These are phyloP conservation scores for Stylophora pistillata DNA, from an alignment of 64 coral and sea anemone genomes.

Conservation along the genomic window DNA sequence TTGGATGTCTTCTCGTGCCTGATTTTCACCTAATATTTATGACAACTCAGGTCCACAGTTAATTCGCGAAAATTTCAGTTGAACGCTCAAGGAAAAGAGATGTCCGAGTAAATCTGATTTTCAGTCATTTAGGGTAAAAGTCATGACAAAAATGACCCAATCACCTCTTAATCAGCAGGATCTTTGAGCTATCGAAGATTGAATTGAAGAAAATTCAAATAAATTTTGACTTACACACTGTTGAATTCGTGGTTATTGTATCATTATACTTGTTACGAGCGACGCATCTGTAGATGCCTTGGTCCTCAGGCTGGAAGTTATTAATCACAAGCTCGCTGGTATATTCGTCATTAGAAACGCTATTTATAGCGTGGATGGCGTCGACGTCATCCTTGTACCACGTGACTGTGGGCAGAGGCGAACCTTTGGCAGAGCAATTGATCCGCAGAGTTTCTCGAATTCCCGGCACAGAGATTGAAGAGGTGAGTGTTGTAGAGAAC, in stretches of 20 bases:
- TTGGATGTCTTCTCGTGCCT: too few species aligned
- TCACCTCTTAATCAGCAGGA: too few species aligned
- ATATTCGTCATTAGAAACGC: background rate
- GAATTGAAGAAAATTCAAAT: background rate
- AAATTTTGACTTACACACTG: background rate
- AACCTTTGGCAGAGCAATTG: conserved; percentile 23
- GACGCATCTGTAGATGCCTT: conserved; percentile 10
- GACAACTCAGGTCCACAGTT: too few species aligned
- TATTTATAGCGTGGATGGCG: background rate
- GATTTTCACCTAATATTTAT: too few species aligned
- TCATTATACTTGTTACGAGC: conserved; percentile 23
- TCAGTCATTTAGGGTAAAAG: too few species aligned
- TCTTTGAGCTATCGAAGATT: background rate
- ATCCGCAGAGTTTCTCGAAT: conserved; percentile 9
- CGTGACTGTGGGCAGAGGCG: conserved; percentile 15
- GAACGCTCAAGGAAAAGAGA: too few species aligned
- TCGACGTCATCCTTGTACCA: conserved; percentile 32
- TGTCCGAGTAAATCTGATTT: too few species aligned
- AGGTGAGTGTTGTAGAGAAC: background rate
- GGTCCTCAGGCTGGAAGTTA: conserved; percentile 1
- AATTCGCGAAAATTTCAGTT: too few species aligned
- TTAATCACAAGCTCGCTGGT: conserved; percentile 14
- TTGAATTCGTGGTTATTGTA: background rate
- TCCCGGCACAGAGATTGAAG: background rate
- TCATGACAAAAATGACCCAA: too few species aligned